Percentiles rank a stretch among this genome's conserved stretches.
These are phyloP conservation scores for Heliconius himera DNA, from an alignment of 1,140 invertebrate genomes.

Conservation along the genomic window DNA sequence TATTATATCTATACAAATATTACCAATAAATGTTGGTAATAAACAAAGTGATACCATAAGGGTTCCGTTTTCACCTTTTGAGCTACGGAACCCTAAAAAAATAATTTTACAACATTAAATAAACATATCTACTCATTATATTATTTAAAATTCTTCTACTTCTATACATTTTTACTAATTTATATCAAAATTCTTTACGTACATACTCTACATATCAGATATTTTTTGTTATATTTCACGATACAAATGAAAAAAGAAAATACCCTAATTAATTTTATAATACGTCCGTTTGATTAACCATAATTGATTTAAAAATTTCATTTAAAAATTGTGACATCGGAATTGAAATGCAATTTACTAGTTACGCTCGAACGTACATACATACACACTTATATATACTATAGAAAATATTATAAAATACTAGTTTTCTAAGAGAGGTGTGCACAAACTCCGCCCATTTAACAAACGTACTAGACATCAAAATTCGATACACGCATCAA, in stretches of 20 bases:
- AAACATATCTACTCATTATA: too few species aligned
- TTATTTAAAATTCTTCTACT: too few species aligned
- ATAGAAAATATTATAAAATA: conserved; percentile 18
- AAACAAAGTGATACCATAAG: too few species aligned
- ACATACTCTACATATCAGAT: background rate
- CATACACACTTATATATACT: conserved; percentile 23
- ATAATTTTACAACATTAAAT: too few species aligned
- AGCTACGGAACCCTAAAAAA: too few species aligned
- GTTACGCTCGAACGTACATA: background rate
- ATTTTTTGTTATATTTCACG: background rate
- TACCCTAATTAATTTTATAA: background rate
- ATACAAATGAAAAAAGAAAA: background rate
- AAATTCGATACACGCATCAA: conserved; percentile 59
- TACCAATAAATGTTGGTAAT: too few species aligned
- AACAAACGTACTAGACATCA: conserved; percentile 54
- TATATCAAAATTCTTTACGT: background rate
- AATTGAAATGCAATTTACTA: conserved; percentile 11
- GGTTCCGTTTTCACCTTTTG: too few species aligned
- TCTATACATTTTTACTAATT: background rate
- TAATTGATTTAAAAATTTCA: conserved; percentile 4
- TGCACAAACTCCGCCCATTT: conserved; percentile 49
- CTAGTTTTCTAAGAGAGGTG: conserved; percentile 42
- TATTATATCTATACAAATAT: too few species aligned
- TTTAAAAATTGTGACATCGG: conserved; percentile 16
- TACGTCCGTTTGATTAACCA: background rate